A percentile compares a stretch with the other conserved stretches of the same genome.
Evolutionary conservation across 2,797 vertebrate species (phyloP).

Genomic region (Chelmon rostratus): DNA sequence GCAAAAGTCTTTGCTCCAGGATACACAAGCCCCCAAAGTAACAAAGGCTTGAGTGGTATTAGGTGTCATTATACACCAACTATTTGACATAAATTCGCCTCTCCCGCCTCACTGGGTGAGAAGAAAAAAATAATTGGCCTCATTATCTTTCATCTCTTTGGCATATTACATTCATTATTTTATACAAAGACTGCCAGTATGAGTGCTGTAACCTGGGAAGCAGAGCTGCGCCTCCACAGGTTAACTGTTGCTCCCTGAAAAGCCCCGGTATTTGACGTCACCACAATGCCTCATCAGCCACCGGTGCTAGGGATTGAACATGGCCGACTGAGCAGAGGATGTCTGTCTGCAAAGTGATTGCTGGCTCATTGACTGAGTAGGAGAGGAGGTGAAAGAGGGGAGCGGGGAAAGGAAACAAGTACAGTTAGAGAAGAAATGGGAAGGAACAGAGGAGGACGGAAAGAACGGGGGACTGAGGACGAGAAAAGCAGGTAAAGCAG

Average conservation of each 20-base stretch:
- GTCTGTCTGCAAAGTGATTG: slow-evolving; percentile 85
- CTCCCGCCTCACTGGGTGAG: slow-evolving; percentile 62
- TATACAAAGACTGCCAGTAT: slow-evolving; percentile 76
- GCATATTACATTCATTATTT: slow-evolving; percentile 81
- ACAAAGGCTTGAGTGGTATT: slow-evolving; percentile 69
- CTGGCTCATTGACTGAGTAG: slow-evolving; percentile 81
- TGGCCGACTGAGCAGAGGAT: slow-evolving; percentile 82
- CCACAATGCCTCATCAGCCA: slow-evolving; percentile 84
- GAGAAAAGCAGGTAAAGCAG: slow-evolving; percentile 61
- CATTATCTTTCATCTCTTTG: slow-evolving; percentile 82
- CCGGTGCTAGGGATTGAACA: slow-evolving; percentile 80
- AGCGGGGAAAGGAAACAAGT: slow-evolving; percentile 50
- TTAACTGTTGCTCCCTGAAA: slow-evolving; percentile 78
- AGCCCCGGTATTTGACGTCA: slow-evolving; percentile 77
- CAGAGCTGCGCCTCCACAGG: slow-evolving; percentile 72
- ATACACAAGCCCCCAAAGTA: slow-evolving; percentile 58
- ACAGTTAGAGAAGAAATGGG: slow-evolving; percentile 65
- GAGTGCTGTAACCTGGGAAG: slow-evolving; percentile 80
- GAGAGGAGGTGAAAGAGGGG: slow-evolving; percentile 50
- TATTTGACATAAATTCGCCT: slow-evolving; percentile 77
- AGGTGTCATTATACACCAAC: slow-evolving; percentile 75
- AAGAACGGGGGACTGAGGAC: slow-evolving; percentile 39
- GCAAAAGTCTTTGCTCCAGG: slow-evolving; percentile 56
- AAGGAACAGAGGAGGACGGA: slow-evolving; percentile 50
- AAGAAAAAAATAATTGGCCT: slow-evolving; percentile 78